phyloP scores from a whole-genome alignment of 2,888 invertebrate genomes.

The Augochlorella aurata region DNA sequence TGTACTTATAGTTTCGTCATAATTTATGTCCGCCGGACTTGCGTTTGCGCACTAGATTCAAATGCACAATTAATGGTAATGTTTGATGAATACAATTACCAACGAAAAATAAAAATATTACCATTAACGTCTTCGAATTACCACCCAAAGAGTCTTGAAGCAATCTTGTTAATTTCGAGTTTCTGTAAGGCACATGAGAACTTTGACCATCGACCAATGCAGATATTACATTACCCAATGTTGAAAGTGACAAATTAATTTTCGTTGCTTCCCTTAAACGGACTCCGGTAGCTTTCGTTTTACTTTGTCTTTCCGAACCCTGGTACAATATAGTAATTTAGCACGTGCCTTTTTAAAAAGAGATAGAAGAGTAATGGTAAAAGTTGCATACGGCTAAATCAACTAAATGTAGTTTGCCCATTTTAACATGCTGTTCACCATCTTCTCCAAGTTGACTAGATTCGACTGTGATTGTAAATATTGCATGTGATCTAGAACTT shows the following conservation, averaged over 20 bases:
- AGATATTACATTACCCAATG: conserved; percentile 98
- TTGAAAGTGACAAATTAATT: conserved; percentile 98
- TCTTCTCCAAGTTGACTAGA: conserved; percentile 92
- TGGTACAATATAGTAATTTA: conserved; percentile 76
- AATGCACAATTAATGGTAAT: conserved; percentile 2
- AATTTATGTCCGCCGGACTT: conserved; percentile 98
- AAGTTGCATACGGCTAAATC: conserved; percentile 93
- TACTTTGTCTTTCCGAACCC: conserved; percentile 98
- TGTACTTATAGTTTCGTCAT: conserved; percentile 98
- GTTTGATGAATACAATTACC: neutral
- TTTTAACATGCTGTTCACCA: conserved; percentile 93
- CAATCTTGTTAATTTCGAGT: conserved; percentile 96
- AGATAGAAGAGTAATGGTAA: neutral
- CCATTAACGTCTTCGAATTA: conserved; percentile 97
- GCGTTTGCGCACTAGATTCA: conserved; percentile 93
- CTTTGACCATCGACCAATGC: conserved; percentile 98
- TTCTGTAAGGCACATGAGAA: conserved; percentile 98
- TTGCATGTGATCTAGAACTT: conserved; percentile 98
- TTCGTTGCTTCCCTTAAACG: conserved; percentile 98
- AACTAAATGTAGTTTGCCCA: conserved; percentile 98
- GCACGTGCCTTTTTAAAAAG: neutral
- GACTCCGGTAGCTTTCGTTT: conserved; percentile 97
- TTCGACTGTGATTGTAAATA: conserved; percentile 98
- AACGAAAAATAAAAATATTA: conserved; percentile 74
- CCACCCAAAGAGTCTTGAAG: conserved; percentile 98